Evolutionary conservation across 2,888 invertebrate genomes (phyloP), one percentile per base, ranked within the genome.

Genomic region (Willowsia nigromaculata): DNA sequence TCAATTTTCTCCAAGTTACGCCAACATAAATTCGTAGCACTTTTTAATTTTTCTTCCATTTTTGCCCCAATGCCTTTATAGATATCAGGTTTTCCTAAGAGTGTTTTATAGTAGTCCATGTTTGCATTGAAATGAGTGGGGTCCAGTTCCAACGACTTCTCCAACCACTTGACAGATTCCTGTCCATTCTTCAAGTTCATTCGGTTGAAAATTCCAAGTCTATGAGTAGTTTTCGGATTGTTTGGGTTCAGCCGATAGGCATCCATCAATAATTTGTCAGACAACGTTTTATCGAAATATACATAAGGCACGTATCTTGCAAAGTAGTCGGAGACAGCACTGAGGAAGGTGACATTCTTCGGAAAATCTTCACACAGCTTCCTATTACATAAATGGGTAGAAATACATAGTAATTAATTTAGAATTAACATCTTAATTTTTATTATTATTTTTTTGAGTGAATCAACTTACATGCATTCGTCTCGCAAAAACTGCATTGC

Each of bases 261-360:
- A 11, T 22, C 30, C 1, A 78, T 4, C 2, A 92, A 82, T 2
- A 89, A 33, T 11, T 68, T 59, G 13, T 37, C 74, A 9, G 90
- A 78, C 37, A 81, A 85, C 0, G 56, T 74, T 27, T 50, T 30
- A 30, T 92, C 91, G 85, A 92, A 91, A 76, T 88, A 90, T 0
- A 59, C 13, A 18, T 78, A 59, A 0, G 92, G 88, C 0, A 92
- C 90, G 53, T 86, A 91, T 1, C 92, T 84, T 1, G 85, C 82
- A 89, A 90, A 92, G 25, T 90, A 90, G 83, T 92, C 92, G 1
- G 92, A 90, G 11, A 92, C 76, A 2, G 27, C 40, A n/a, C 90
- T 90, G 9, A 33, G 53, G 30, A 92, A 47, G 4, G 13, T 4
- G 0, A 91, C 91, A 65, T 90, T 91, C 0, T 76, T 74, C 0